Evolutionary conservation across 1,140 invertebrate species (phyloP), one percentile per base, ranked within the genome.

Genomic region (Achatina immaculata): DNA sequence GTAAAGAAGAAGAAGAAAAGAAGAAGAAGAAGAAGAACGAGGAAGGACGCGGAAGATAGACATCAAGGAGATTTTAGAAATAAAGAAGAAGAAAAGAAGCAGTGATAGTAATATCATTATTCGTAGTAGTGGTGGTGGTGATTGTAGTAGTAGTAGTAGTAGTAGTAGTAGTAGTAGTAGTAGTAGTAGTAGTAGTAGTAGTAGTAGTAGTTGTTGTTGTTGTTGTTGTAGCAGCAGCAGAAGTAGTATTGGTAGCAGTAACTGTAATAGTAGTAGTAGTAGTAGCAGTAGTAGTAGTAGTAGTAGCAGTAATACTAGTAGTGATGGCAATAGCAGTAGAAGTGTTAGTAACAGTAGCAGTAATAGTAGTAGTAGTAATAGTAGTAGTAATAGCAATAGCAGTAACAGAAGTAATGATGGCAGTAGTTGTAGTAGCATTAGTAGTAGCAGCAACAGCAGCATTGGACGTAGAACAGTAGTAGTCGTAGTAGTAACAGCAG

Each of bases 381-480:
- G 74, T 82, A 71, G 71, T 83, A 81, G 81, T 83, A 77, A 58
- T 82, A 76, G 40, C 58, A 77, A 38, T 79, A 71, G 81, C 43
- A 81, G 55, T 78, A 81, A 3, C 40, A 69, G 66, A 74, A 77
- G 81, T 79, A 76, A 43, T 55, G 55, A 75, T 80, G 78, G 81
- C 58, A 74, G 42, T 45, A 74, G 72, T 74, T 43, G 72, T 74
- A 45, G 72, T 45, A 55, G 51, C n/a, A n/a, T 2, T 55, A 55
- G 51, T n/a, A 55, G 51, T 55, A 43, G 72, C 9, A 81, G 73
- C 19, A 68, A n/a, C 2, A 40, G 34, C 40, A 45, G 66, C 78
- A 58, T 40, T 72, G 31, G 24, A 76, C 9, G 7, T 11, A 34
- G 9, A 66, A 24, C 9, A 66, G 24, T n/a, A 19, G 45, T 48